Percentiles rank a stretch among this genome's conserved stretches.
phyloP scores from a whole-genome alignment of 2,797 vertebrate species.

The Emys orbicularis region DNA sequence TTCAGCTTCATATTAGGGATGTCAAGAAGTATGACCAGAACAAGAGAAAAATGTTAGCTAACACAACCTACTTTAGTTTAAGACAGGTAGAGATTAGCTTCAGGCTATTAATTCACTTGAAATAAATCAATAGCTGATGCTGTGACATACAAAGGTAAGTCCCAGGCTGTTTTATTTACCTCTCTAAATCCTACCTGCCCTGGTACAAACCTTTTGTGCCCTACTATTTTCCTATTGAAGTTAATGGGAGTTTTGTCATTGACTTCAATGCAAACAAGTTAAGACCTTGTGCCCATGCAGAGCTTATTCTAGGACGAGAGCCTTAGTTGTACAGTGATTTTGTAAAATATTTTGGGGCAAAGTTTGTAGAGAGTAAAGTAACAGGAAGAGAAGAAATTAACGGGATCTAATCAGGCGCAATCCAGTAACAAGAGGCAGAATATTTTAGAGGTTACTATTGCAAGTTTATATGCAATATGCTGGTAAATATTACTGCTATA shows the following conservation, averaged over 20 bases:
- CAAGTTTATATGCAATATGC: background rate
- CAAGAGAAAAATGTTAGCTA: background rate
- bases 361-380: background rate
- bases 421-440: background rate
- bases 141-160: background rate
- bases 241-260: background rate
- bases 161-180: background rate
- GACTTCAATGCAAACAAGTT: background rate
- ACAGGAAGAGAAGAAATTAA: background rate
- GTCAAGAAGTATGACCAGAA: slow-evolving; percentile 2
- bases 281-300: background rate
- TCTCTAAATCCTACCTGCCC: background rate
- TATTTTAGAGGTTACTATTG: background rate
- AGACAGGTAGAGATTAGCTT: background rate
- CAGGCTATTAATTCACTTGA: background rate
- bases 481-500: background rate
- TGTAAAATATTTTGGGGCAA: background rate
- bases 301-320: background rate
- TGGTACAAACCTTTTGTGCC: background rate
- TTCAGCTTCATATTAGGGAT: background rate
- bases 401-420: background rate
- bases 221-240: background rate
- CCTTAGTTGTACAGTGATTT: background rate
- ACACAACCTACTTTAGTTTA: background rate
- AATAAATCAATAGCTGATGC: background rate